Evolutionary conservation across 2,888 invertebrate species (phyloP).

Genomic region (Peribatodes rhomboidaria): DNA sequence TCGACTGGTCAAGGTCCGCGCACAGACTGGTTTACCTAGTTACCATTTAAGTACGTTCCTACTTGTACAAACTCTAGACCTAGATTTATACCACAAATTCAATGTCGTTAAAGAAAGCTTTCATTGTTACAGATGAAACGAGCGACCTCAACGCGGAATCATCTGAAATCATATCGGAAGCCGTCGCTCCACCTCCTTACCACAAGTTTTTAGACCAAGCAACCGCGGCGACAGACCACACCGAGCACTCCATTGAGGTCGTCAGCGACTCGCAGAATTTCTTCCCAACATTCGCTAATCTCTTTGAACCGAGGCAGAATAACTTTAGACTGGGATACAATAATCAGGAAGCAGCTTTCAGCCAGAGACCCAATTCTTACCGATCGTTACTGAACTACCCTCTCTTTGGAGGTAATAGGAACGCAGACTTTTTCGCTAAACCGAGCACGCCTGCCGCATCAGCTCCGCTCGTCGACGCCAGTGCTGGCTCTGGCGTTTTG

Average conservation of each 20-base stretch:
- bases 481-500: slow-evolving; percentile 88
- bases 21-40: slow-evolving; percentile 46
- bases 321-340: slow-evolving; percentile 87
- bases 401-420: slow-evolving; percentile 74
- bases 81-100: slow-evolving; percentile 29
- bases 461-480: slow-evolving; percentile 81
- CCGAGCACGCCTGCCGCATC: slow-evolving; percentile 65
- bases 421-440: slow-evolving; percentile 73
- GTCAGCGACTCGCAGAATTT: slow-evolving; percentile 89
- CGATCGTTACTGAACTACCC: slow-evolving; percentile 80
- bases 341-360: slow-evolving; percentile 87
- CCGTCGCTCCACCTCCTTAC: slow-evolving; percentile 74
- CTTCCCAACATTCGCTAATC: slow-evolving; percentile 91
- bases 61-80: slow-evolving; percentile 28
- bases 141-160: slow-evolving; percentile 78
- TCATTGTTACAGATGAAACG: slow-evolving; percentile 74
- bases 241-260: slow-evolving; percentile 85
- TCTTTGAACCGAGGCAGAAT: slow-evolving; percentile 87
- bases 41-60: slow-evolving; percentile 34
- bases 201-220: slow-evolving; percentile 59
- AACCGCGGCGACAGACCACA: slow-evolving; percentile 65
- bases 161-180: slow-evolving; percentile 80
- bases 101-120: slow-evolving; percentile 28
- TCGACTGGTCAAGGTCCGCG: slow-evolving; percentile 45
- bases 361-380: slow-evolving; percentile 86